Conservation (phyloP, 1,140 invertebrate species). For the Atta cephalotes region DNA sequence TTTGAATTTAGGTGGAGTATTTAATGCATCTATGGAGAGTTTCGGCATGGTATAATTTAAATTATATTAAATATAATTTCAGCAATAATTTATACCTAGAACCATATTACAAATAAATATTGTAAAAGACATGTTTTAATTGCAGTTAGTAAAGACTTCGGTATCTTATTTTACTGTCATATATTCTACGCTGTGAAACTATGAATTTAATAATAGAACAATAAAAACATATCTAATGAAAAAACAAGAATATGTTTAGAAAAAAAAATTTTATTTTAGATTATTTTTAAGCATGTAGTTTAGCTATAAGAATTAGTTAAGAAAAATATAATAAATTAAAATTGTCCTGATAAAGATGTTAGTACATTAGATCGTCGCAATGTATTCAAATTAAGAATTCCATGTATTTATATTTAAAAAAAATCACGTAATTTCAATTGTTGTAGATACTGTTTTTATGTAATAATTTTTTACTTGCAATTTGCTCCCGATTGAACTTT, state of each 20-base stretch:
- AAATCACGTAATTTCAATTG: background rate
- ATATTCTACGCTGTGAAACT: background rate
- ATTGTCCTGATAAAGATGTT: background rate
- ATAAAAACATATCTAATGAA: background rate
- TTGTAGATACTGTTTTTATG: background rate
- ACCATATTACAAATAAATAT: background rate
- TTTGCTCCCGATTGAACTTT: background rate
- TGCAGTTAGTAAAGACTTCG: slow-evolving; percentile 5
- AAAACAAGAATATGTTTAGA: background rate
- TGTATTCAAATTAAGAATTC: background rate
- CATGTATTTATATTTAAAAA: background rate
- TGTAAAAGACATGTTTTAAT: background rate
- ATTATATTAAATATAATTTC: background rate
- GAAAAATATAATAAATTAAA: background rate
- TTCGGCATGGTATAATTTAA: background rate
- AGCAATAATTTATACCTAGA: too few relatives aligned
- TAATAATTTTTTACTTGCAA: background rate
- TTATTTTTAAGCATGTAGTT: background rate
- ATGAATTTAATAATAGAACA: background rate
- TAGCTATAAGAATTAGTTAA: background rate
- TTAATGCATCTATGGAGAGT: background rate
- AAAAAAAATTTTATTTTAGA: background rate
- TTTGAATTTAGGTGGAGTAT: background rate
- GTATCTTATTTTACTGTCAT: slow-evolving; percentile 45
- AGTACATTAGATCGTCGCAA: background rate